These are phyloP conservation scores for Orius insidiosus DNA, from an alignment of 1,140 invertebrate genomes.

Conservation along the genomic window DNA sequence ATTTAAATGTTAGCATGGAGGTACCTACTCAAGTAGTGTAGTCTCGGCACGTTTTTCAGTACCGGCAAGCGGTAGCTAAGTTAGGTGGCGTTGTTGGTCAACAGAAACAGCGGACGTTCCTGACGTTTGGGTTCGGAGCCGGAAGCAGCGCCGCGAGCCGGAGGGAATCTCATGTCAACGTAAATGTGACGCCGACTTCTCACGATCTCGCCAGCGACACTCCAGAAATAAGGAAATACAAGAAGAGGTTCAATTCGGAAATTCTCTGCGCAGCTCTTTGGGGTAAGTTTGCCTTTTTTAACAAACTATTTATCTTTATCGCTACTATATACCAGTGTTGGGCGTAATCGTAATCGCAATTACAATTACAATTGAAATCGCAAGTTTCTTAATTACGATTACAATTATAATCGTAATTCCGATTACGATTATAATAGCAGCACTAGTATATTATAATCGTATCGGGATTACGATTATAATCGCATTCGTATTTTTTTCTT, in stretches of 20 bases:
- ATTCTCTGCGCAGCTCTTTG: slow-evolving; percentile 97
- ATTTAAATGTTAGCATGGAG: neutral
- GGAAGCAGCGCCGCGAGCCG: slow-evolving; percentile 34
- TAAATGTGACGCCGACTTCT: slow-evolving; percentile 86
- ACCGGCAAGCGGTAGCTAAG: slow-evolving; percentile 49
- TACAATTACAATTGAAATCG: too few relatives aligned
- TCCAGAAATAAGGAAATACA: slow-evolving; percentile 96
- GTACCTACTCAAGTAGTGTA: neutral
- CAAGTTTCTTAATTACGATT: too few relatives aligned
- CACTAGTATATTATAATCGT: too few relatives aligned
- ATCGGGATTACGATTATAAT: too few relatives aligned
- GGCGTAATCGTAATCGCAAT: too few relatives aligned
- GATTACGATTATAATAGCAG: too few relatives aligned
- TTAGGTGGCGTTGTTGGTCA: slow-evolving; percentile 46
- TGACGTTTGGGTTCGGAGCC: slow-evolving; percentile 91
- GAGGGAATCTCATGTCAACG: slow-evolving; percentile 88
- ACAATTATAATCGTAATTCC: too few relatives aligned
- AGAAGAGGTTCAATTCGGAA: slow-evolving; percentile 95
- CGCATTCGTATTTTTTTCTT: too few relatives aligned
- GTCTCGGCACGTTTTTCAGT: slow-evolving; percentile 33
- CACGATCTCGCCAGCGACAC: slow-evolving; percentile 86
- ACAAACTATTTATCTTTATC: too few relatives aligned
- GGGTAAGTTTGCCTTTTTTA: slow-evolving; percentile 68
- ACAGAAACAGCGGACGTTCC: slow-evolving; percentile 92
- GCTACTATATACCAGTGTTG: too few relatives aligned